A percentile compares a stretch with the other conserved stretches of the same genome.
Conservation (phyloP, 2,797 vertebrate species). For the Tinamus major region DNA sequence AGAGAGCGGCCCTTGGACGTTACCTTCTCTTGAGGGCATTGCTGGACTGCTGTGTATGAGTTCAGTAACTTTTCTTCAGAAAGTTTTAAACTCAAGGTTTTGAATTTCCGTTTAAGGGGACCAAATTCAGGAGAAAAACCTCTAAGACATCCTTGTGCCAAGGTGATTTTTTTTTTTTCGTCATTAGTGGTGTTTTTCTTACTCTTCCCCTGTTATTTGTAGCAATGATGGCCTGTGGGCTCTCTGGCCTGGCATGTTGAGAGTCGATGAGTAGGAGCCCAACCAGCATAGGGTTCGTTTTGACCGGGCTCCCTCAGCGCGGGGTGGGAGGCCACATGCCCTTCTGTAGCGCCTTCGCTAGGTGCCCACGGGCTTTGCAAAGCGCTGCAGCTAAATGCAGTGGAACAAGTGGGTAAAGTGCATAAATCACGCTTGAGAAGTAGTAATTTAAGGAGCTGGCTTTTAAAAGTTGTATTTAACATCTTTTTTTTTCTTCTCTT, state of each 20-base stretch:
- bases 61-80: neutral
- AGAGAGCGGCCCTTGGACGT: neutral
- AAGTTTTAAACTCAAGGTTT: neutral
- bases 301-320: neutral
- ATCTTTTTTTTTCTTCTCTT: neutral
- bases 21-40: neutral
- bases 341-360: accelerated
- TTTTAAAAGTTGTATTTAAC: slow-evolving; percentile 50
- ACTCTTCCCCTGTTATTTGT: too few relatives aligned
- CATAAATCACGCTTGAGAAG: slow-evolving; percentile 40
- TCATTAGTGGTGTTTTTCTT: too few relatives aligned
- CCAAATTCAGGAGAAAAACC: slow-evolving; percentile 27
- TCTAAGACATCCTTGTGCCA: neutral
- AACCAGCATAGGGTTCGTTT: slow-evolving; percentile 14
- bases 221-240: too few relatives aligned
- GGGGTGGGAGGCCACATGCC: neutral
- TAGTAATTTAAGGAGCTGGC: slow-evolving; percentile 41
- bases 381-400: neutral
- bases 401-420: slow-evolving; percentile 2
- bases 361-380: slow-evolving; percentile 15
- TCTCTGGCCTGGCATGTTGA: too few relatives aligned
- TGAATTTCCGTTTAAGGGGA: slow-evolving; percentile 27
- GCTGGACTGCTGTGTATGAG: neutral
- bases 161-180: neutral
- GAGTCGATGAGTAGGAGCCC: neutral